These are phyloP conservation scores for Gobiocypris rarus DNA, from an alignment of 2,113 vertebrate genomes.

Conservation along the genomic window DNA sequence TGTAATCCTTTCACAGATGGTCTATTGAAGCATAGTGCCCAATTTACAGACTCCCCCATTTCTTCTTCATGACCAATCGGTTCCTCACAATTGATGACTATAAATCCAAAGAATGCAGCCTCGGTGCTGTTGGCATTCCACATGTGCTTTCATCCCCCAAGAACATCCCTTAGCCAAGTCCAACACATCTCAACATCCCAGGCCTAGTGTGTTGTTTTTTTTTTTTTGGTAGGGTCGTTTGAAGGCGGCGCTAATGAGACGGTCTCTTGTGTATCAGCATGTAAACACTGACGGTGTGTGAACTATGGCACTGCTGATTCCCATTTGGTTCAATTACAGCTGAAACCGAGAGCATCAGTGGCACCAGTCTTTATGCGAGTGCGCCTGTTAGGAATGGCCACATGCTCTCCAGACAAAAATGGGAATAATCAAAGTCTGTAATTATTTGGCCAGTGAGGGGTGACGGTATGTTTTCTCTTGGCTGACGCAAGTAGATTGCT, in stretches of 20 bases:
- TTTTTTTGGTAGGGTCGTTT: constrained; percentile 60
- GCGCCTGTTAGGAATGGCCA: constrained; percentile 67
- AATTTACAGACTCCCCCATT: background rate
- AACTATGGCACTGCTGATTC: constrained; percentile 79
- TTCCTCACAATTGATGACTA: constrained; percentile 28
- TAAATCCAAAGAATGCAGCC: constrained; percentile 40
- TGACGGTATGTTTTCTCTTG: constrained; percentile 61
- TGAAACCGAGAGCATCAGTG: constrained; percentile 76
- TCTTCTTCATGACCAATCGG: constrained; percentile 28
- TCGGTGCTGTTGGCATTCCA: constrained; percentile 45
- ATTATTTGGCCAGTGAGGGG: constrained; percentile 74
- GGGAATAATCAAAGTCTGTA: constrained; percentile 80
- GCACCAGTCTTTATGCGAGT: constrained; percentile 70
- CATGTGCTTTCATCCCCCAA: constrained; percentile 25
- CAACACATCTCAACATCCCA: constrained; percentile 28
- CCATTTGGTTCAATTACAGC: constrained; percentile 84
- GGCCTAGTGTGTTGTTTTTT: constrained; percentile 1
- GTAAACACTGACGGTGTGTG: constrained; percentile 76
- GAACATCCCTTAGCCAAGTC: constrained; percentile 26
- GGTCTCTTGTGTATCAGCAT: constrained; percentile 69
- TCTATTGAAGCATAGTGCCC: constrained; percentile 31
- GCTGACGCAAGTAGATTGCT: constrained; percentile 46
- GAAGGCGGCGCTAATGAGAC: constrained; percentile 68
- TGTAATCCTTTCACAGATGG: constrained; percentile 35
- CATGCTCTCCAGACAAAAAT: constrained; percentile 72